Evolutionary conservation across 2,888 invertebrate genomes (phyloP).

Genomic region (Philhelius pedissequus): DNA sequence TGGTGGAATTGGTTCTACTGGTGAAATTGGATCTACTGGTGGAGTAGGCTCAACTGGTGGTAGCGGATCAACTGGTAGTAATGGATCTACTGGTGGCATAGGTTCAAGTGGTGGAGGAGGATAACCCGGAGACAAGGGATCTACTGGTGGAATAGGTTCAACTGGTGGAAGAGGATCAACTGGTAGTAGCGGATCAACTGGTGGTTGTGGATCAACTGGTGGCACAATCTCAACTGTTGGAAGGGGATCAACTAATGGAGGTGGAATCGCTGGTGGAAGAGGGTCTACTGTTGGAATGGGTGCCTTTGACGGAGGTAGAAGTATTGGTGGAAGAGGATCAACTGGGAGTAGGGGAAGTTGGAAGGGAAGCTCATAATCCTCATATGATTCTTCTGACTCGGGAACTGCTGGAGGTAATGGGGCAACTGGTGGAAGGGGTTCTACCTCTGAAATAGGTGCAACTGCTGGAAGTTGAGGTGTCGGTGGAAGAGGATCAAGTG

Average conservation of each 20-base stretch:
- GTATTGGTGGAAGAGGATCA: background rate
- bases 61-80: too few relatives aligned
- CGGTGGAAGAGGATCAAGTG: background rate
- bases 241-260: background rate
- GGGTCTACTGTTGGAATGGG: background rate
- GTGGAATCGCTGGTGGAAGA: background rate
- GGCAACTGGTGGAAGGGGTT: background rate
- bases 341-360: background rate
- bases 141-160: background rate
- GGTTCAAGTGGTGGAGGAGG: too few relatives aligned
- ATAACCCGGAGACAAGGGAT: too few relatives aligned
- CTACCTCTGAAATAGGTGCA: background rate
- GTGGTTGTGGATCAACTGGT: constrained; percentile 1
- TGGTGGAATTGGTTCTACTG: too few relatives aligned
- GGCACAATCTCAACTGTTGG: too few relatives aligned
- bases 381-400: background rate
- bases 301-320: background rate
- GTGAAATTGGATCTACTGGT: too few relatives aligned
- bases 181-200: background rate
- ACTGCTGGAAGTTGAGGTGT: background rate
- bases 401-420: background rate
- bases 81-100: too few relatives aligned
- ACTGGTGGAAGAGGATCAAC: background rate
- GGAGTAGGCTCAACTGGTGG: too few relatives aligned
- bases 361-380: background rate